A percentile compares a stretch with the other conserved stretches of the same genome.
Conservation (phyloP, 2,113 vertebrate species). For the Antechinus stuartii region DNA sequence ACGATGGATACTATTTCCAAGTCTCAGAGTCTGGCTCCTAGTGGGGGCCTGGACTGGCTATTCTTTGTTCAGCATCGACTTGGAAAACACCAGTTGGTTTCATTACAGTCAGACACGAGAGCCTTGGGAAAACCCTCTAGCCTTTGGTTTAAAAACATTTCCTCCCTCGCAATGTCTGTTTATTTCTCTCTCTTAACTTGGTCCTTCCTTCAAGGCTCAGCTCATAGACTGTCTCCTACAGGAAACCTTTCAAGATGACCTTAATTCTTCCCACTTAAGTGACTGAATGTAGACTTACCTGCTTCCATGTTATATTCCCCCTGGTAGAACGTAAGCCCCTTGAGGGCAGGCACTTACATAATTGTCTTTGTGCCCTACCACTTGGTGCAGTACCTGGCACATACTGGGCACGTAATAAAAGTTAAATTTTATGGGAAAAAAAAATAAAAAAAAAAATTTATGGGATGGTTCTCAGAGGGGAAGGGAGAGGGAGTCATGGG, state of each 20-base stretch:
- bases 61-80: not conserved
- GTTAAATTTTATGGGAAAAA: not conserved
- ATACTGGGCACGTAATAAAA: not conserved
- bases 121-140: not conserved
- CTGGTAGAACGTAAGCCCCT: not conserved
- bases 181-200: not conserved
- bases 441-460: too few relatives aligned
- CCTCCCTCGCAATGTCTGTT: not conserved
- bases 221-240: not conserved
- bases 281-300: not conserved
- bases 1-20: not conserved
- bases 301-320: not conserved
- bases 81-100: slow-evolving; percentile 25
- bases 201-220: not conserved
- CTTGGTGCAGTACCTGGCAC: not conserved
- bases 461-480: too few relatives aligned
- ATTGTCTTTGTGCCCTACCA: not conserved
- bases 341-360: not conserved
- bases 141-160: slow-evolving; percentile 11
- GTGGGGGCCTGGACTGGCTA: not conserved
- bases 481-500: not conserved
- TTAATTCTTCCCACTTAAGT: not conserved
- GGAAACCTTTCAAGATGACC: not conserved
- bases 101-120: not conserved
- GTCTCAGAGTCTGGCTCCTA: not conserved